Base-by-base conservation (phyloP, 2,888 invertebrate species). In the Thalpophila matura region DNA sequence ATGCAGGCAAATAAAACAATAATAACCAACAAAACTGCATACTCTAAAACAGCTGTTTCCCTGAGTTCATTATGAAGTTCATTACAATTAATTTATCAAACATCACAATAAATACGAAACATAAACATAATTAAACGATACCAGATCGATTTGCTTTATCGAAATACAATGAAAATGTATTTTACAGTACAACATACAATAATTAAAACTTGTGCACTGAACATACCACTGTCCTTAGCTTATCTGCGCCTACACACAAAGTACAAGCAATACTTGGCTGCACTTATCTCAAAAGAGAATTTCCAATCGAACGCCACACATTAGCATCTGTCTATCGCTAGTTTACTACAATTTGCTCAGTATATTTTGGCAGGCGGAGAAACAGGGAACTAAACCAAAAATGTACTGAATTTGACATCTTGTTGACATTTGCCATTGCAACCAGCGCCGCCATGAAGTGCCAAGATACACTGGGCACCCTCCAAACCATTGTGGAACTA, bases 401-500 rank as follows among this genome's bases (percentile, higher is more conserved):
- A 16, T n/a, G 9, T 45, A 66, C 16, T n/a, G 35, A 45, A 40
- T 56, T 33, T 50, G 10, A 73, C 35, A 38, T 33, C 16, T 26
- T 4, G 3, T 43, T 49, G 37, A 65, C 47, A 50, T 73, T 67
- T 26, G 7, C 24, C 18, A 50, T 14, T 40, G 16, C 74, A 50
- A 66, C 26, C 29, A 66, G 45, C 45, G 29, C 35, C 49, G 35
- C 67, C 14, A 22, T 6, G 20, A 57, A 56, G 49, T 49, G 45
- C 38, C 45, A 73, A 73, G 38, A 35, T 74, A 74, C 14, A 50
- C 58, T 74, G 67, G 67, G 7, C 49, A 66, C 49, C 45, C 57
- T 56, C 67, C 65, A 61, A 76, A 64, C 53, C 73, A 62, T 72
- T 78, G 69, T 78, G 35, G 9, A 58, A 64, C 69, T 54, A 55